Base-by-base conservation (phyloP, 1,140 invertebrate genomes). In the Lepidostoma basale region DNA sequence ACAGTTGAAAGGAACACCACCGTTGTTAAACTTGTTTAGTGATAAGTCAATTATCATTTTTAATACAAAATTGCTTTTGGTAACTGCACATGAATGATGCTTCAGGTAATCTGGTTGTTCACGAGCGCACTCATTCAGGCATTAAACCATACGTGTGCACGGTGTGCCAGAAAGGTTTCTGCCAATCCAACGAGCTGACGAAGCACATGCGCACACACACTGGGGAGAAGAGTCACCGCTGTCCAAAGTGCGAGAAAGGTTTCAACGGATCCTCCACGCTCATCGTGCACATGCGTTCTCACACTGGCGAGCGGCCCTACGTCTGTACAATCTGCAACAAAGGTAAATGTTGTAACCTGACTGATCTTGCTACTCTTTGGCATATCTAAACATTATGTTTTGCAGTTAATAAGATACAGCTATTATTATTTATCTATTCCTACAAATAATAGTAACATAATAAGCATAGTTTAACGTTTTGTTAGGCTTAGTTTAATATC, bases 141-240 rank as follows among this genome's bases (percentile, higher is more conserved):
- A 85, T 87, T 67, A 88, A 88, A 68, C 86, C 87, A 0, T 88
- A 86, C 72, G 66, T 83, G 0, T 87, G 85, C 71, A 77, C 77
- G 1, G 75, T 85, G 23, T 87, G 85, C 56, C 80, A 81, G 5
- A 85, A 84, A 72, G 80, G 78, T 0, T 88, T 88, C 65, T 80
- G 88, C 63, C 88, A 89, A 12, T 85, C 88, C 8, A 73, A 73
- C 23, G 71, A 73, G 56, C 49, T 73, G 25, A 54, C 58, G 4
- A 73, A 73, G 59, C 71, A 73, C 45, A 69, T 58, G 60, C 60
- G 66, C 22, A 69, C 62, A 5, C 71, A 73, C 44, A 25, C 42
- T 3, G 66, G 66, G 52, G 67, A 73, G 45, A 45, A 54, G 49
- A 72, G 67, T 20, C 67, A 67, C 39, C 44, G 44, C 4, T 73